Conservation (phyloP, 1,140 invertebrate genomes). For the Saccostrea glomerata region DNA sequence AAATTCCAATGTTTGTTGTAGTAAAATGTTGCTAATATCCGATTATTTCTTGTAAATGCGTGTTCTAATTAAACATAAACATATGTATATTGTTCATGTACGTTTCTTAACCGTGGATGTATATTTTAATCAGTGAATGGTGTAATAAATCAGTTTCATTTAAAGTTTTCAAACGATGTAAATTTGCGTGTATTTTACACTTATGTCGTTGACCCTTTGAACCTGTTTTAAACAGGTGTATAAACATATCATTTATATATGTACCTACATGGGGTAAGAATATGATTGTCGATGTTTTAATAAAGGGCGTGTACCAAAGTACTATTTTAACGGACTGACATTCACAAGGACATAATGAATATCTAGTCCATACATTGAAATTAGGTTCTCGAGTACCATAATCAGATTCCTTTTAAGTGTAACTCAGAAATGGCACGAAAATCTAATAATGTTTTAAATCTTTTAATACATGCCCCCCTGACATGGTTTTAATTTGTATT, state of each 20-base stretch:
- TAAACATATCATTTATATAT: neutral
- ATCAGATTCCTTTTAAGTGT: neutral
- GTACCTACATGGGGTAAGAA: neutral
- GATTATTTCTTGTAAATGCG: neutral
- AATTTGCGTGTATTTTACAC: neutral
- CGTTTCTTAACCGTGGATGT: neutral
- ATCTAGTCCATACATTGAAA: neutral
- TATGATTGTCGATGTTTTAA: neutral
- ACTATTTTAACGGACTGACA: neutral
- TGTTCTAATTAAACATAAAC: neutral
- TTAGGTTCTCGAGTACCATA: neutral
- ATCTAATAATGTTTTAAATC: no score
- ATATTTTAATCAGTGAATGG: neutral
- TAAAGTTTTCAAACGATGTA: neutral
- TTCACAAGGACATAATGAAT: neutral
- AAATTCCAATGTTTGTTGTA: neutral
- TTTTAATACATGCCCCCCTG: neutral
- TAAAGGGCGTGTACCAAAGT: constrained; percentile 3
- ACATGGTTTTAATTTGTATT: neutral
- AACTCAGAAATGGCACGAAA: neutral
- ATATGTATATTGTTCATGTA: neutral
- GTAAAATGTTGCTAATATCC: neutral
- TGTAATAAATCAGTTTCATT: no score
- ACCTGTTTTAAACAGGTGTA: constrained; percentile 10
- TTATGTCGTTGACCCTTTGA: neutral